Conservation (phyloP, 30 jellyfish, hydroid and myxozoan genomes). For the Mastigias papua region DNA sequence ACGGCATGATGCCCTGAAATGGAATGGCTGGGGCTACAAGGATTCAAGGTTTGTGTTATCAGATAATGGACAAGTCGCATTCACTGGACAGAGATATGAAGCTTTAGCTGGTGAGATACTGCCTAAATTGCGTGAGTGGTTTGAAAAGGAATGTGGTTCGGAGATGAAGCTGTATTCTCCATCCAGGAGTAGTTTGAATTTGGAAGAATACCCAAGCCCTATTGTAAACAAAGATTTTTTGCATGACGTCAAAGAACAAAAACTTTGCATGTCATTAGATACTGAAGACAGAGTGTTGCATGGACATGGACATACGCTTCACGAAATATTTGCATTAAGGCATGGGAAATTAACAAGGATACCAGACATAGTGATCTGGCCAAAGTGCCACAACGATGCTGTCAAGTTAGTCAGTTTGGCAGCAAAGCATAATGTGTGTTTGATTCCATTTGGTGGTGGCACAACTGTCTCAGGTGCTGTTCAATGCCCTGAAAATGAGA, state of each 20-base stretch:
- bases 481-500: slow-evolving; percentile 88
- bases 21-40: slow-evolving; percentile 98
- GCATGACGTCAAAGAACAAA: slow-evolving; percentile 28
- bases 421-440: slow-evolving; percentile 73
- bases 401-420: slow-evolving; percentile 83
- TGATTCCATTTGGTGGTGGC: slow-evolving; percentile 99
- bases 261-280: slow-evolving; percentile 67
- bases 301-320: slow-evolving; percentile 98
- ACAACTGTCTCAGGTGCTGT: slow-evolving; percentile 95
- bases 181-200: slow-evolving; percentile 59
- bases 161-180: slow-evolving; percentile 77
- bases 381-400: slow-evolving; percentile 90
- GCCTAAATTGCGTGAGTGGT: slow-evolving; percentile 93
- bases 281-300: slow-evolving; percentile 90
- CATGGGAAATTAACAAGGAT: slow-evolving; percentile 80
- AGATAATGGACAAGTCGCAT: slow-evolving; percentile 65
- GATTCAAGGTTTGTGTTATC: slow-evolving; percentile 78
- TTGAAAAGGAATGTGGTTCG: slow-evolving; percentile 89
- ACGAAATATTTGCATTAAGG: slow-evolving; percentile 88
- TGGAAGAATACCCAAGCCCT: slow-evolving; percentile 83
- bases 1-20: slow-evolving; percentile 87
- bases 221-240: slow-evolving; percentile 64
- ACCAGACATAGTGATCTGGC: slow-evolving; percentile 97
- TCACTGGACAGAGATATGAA: slow-evolving; percentile 84
- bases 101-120: slow-evolving; percentile 89